phyloP scores from a whole-genome alignment of 2,113 vertebrate genomes.

The Oplegnathus fasciatus region DNA sequence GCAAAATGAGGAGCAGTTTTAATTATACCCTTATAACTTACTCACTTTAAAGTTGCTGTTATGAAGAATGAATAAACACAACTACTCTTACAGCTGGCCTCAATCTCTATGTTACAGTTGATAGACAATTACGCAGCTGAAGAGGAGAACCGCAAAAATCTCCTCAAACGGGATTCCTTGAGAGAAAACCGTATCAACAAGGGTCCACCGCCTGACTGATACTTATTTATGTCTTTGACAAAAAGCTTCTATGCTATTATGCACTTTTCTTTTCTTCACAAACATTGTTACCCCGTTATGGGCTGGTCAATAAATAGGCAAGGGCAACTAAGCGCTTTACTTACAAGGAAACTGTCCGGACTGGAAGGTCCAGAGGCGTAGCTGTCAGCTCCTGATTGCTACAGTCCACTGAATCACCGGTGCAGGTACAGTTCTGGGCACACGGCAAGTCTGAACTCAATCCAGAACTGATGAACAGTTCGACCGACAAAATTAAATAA shows the following conservation, averaged over 20 bases:
- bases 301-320: conserved; percentile 69
- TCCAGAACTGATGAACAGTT: conserved; percentile 63
- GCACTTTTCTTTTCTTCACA: neutral
- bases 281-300: conserved; percentile 45
- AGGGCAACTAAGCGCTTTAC: conserved; percentile 71
- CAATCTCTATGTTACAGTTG: neutral
- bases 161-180: conserved; percentile 13
- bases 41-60: neutral
- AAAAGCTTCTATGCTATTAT: neutral
- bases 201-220: too few species aligned
- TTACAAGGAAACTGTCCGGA: conserved; percentile 92
- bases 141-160: conserved; percentile 31
- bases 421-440: conserved; percentile 88
- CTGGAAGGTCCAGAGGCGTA: conserved; percentile 88
- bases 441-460: conserved; percentile 79
- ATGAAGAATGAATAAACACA: neutral
- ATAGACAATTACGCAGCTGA: conserved; percentile 23
- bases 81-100: neutral
- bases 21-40: neutral
- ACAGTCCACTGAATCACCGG: conserved; percentile 88
- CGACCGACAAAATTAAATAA: conserved; percentile 77
- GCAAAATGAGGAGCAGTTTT: neutral
- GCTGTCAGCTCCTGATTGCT: conserved; percentile 84
- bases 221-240: too few species aligned
- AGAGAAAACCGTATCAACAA: neutral